Base-by-base conservation (phyloP, 2,888 invertebrate genomes). In the Steinernema carpocapsae region DNA sequence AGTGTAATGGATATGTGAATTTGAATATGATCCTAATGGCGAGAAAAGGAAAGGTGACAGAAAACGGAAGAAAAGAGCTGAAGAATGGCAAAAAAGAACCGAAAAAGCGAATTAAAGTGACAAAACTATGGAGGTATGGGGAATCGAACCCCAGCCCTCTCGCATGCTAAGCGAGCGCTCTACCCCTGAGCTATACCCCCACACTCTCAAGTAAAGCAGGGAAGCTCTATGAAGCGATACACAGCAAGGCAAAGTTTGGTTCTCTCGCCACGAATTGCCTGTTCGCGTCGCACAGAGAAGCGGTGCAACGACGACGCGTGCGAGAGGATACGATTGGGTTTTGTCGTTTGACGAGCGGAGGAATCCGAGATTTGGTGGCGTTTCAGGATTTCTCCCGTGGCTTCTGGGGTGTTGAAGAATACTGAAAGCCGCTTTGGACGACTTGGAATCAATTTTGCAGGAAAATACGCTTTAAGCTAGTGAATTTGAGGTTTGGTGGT, bases 141-240 rank as follows among this genome's bases (percentile, higher is more conserved):
- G 79, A 75, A 79, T 80, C 72, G 79, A 79, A 80, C 80, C 79
- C 80, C 76, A 72, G 79, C 74, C 79, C 73, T 80, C 80, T 80
- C 80, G 80, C 80, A 80, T 80, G 80, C 80, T 72, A 80, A 81
- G 80, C 80, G 80, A 80, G 80, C 80, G 80, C 80, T 81, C 80
- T 80, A 80, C 80, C 80, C 74, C 79, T 79, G 79, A 79, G 79
- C 79, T 79, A 79, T 74, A 79, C 80, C 79, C 79, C 79, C 79
- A 48, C 6, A 17, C 48, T n/a, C 4, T 3, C 4, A 19, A 17
- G 6, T 10, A 10, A 17, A 48, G 48, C n/a, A 17, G n/a, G 19
- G n/a, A 17, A 48, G 4, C 48, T n/a, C 48, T 48, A 48, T 48
- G 48, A 43, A 43, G 6, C 19, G 48, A 48, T 17, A 48, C 6